phyloP scores from a whole-genome alignment of 2,797 vertebrate genomes.

The Eleutherodactylus coqui region DNA sequence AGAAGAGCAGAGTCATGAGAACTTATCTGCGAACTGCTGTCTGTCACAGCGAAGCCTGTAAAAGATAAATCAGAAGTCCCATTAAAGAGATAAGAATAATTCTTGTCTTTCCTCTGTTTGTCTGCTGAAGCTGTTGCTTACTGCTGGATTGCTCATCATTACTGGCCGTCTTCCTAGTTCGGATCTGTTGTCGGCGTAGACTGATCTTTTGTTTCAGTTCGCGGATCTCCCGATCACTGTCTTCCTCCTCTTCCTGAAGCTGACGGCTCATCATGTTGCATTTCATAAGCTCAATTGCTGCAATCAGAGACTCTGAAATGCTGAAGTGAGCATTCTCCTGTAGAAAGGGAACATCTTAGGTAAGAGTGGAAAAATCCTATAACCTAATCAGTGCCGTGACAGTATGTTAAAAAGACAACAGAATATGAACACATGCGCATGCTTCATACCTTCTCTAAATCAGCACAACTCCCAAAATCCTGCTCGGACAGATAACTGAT shows the following conservation, averaged over 20 bases:
- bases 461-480: slow-evolving; percentile 98
- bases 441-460: slow-evolving; percentile 90
- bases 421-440: neutral
- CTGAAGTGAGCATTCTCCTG: slow-evolving; percentile 99
- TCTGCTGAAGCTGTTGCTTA: slow-evolving; percentile 65
- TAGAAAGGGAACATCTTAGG: neutral
- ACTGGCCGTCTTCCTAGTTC: slow-evolving; percentile 79
- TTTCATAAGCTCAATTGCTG: slow-evolving; percentile 98
- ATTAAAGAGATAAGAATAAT: neutral
- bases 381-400: neutral
- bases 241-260: slow-evolving; percentile 81
- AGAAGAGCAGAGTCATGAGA: slow-evolving; percentile 85
- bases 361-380: neutral
- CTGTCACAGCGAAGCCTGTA: slow-evolving; percentile 84
- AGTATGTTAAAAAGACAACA: neutral
- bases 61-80: neutral
- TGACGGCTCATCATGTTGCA: slow-evolving; percentile 87
- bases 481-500: slow-evolving; percentile 99
- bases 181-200: slow-evolving; percentile 91
- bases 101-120: neutral
- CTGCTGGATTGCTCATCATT: slow-evolving; percentile 73
- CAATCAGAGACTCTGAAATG: slow-evolving; percentile 96
- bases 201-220: slow-evolving; percentile 96
- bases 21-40: slow-evolving; percentile 87
- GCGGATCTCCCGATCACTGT: slow-evolving; percentile 93